Conservation (phyloP, 2,797 vertebrate species). For the Pipistrellus pipistrellus region DNA sequence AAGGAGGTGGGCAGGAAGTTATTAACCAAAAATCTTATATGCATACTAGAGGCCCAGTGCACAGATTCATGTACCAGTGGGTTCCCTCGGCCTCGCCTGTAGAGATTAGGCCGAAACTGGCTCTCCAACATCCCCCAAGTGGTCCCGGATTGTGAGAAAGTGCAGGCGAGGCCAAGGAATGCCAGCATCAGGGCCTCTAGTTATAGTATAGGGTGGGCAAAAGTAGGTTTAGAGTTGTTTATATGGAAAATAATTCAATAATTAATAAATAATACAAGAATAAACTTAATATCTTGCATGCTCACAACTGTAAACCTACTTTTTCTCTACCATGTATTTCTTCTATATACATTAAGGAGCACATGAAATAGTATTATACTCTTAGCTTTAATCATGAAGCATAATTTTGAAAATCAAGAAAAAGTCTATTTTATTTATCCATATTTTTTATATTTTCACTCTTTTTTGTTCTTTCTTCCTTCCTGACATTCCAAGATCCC, state of each 20-base stretch:
- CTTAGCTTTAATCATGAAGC: not conserved
- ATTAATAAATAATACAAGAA: not conserved
- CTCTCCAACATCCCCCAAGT: too few species aligned
- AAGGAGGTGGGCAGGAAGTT: too few species aligned
- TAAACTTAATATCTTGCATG: not conserved
- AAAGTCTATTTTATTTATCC: not conserved
- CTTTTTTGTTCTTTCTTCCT: constrained; percentile 10
- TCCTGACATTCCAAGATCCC: not conserved
- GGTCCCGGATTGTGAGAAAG: too few species aligned
- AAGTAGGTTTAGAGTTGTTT: not conserved
- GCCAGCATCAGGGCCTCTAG: too few species aligned
- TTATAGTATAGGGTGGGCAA: not conserved
- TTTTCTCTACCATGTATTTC: not conserved
- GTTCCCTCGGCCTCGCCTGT: too few species aligned
- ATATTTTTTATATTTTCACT: not conserved
- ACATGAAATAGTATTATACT: not conserved
- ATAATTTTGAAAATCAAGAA: constrained; percentile 2
- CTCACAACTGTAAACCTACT: not conserved
- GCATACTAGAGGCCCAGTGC: too few species aligned
- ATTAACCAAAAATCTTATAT: too few species aligned
- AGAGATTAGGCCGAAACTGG: too few species aligned
- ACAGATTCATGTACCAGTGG: too few species aligned
- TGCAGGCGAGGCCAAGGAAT: too few species aligned
- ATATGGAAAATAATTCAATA: not conserved
- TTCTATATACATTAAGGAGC: not conserved